Evolutionary conservation across 2,888 invertebrate species (phyloP).

Genomic region (Sphaerophoria rueppellii): DNA sequence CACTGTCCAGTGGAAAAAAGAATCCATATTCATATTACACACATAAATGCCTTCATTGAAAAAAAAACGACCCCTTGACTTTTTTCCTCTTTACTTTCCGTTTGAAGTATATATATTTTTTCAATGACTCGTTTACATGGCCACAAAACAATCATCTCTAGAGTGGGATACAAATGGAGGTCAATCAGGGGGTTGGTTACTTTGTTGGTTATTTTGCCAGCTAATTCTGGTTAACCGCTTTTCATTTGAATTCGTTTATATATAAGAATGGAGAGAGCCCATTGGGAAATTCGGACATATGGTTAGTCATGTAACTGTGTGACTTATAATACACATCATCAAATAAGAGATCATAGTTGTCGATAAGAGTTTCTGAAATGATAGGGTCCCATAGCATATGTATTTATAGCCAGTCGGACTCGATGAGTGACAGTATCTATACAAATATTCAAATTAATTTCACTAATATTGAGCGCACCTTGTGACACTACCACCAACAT

Average conservation of each 20-base stretch:
- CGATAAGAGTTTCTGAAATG: slow-evolving; percentile 65
- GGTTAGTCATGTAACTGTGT: slow-evolving; percentile 35
- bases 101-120: slow-evolving; percentile 49
- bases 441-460: slow-evolving; percentile 69
- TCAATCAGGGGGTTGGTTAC: slow-evolving; percentile 67
- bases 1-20: slow-evolving; percentile 57
- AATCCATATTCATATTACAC: slow-evolving; percentile 34
- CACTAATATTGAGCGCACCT: slow-evolving; percentile 67
- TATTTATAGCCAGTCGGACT: slow-evolving; percentile 31
- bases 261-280: slow-evolving; percentile 55
- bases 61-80: slow-evolving; percentile 71
- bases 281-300: slow-evolving; percentile 73
- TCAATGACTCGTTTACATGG: slow-evolving; percentile 71
- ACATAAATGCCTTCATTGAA: not conserved
- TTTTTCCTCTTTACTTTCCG: slow-evolving; percentile 61
- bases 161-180: slow-evolving; percentile 73
- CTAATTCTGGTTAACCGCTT: slow-evolving; percentile 70
- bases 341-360: slow-evolving; percentile 64
- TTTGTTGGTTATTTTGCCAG: slow-evolving; percentile 33
- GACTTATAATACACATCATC: slow-evolving; percentile 8
- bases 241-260: slow-evolving; percentile 72
- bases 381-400: slow-evolving; percentile 55
- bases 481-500: slow-evolving; percentile 22
- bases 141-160: slow-evolving; percentile 73
- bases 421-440: slow-evolving; percentile 45